phyloP scores from a whole-genome alignment of 30 jellyfish, hydroid and myxozoan genomes.

The Nemopilema nomurai region DNA sequence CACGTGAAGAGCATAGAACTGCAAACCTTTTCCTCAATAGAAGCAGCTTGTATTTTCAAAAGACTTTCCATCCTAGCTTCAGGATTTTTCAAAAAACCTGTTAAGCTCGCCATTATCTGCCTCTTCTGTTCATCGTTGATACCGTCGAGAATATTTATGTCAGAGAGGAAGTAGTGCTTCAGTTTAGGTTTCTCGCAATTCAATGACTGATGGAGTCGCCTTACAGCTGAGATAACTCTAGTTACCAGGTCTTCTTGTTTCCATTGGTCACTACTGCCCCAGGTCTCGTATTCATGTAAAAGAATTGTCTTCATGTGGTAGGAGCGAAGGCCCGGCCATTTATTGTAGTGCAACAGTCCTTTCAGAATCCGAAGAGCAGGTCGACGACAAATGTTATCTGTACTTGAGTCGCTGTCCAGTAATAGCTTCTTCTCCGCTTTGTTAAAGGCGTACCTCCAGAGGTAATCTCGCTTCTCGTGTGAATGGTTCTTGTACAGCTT shows the following conservation, averaged over 20 bases:
- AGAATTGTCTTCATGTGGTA: constrained; percentile 67
- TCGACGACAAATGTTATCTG: constrained; percentile 50
- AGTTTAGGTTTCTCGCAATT: neutral
- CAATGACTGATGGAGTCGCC: constrained; percentile 16
- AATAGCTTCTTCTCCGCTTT: constrained; percentile 52
- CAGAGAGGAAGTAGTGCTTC: constrained; percentile 29
- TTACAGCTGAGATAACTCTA: constrained; percentile 23
- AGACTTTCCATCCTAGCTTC: constrained; percentile 1
- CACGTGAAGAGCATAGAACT: neutral
- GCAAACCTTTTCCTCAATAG: constrained; percentile 11
- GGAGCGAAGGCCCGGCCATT: constrained; percentile 66
- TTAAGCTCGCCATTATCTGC: constrained; percentile 3
- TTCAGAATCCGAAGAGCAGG: constrained; percentile 53
- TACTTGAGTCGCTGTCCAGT: constrained; percentile 23
- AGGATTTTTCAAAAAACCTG: constrained; percentile 11
- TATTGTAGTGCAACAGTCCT: constrained; percentile 38
- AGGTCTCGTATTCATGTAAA: constrained; percentile 63
- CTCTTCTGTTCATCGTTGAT: constrained; percentile 14
- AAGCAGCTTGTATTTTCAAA: neutral
- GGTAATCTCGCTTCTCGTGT: constrained; percentile 18
- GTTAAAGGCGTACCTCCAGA: constrained; percentile 66
- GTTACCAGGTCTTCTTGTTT: constrained; percentile 6
- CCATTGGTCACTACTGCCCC: constrained; percentile 45
- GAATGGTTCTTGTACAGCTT: constrained; percentile 31
- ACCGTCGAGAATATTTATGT: constrained; percentile 30